These are phyloP conservation scores for Neolamprologus sp. DNA, from an alignment of 2,113 vertebrate genomes.

Conservation along the genomic window DNA sequence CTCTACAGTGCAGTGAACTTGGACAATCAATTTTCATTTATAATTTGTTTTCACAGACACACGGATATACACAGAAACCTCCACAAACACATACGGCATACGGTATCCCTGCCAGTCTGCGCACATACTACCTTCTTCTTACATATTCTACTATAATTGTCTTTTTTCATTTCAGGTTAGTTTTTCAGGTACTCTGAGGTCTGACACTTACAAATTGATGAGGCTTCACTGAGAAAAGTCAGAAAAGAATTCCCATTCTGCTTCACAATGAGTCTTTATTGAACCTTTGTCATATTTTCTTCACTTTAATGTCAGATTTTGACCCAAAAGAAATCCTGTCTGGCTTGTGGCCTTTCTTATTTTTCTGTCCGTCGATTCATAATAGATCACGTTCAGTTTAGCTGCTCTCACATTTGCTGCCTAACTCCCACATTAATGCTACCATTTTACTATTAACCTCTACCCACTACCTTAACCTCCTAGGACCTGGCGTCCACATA, in stretches of 20 bases:
- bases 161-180: not conserved
- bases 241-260: not conserved
- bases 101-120: not conserved
- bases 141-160: not conserved
- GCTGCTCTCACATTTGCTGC: not conserved
- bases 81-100: not conserved
- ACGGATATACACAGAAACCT: not conserved
- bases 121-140: not conserved
- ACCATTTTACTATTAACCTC: not conserved
- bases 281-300: not conserved
- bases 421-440: not conserved
- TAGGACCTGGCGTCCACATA: not conserved
- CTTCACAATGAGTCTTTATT: not conserved
- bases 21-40: not conserved
- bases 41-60: not conserved
- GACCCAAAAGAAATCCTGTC: not conserved
- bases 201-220: not conserved
- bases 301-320: not conserved
- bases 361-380: not conserved
- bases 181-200: not conserved
- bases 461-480: not conserved
- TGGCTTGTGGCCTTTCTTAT: not conserved
- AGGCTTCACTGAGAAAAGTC: not conserved
- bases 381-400: not conserved
- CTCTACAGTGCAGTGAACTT: not conserved